Evolutionary conservation across 2,113 vertebrate species (phyloP).

Genomic region (Sylvietta virens): DNA sequence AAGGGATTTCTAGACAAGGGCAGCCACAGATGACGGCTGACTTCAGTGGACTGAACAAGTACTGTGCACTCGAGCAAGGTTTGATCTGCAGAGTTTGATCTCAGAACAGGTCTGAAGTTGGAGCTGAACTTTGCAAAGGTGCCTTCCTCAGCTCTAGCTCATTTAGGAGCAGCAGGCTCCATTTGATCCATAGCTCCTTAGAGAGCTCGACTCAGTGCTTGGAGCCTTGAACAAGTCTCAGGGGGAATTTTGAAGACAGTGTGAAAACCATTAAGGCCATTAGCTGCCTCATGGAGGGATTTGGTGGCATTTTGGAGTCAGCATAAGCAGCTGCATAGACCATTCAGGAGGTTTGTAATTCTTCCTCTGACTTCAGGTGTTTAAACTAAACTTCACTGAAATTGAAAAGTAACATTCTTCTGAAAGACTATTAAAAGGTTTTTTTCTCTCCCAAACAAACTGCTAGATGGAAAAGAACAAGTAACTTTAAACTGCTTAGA

Average conservation of each 20-base stretch:
- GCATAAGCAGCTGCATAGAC: neutral
- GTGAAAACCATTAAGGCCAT: neutral
- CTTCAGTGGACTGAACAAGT: neutral
- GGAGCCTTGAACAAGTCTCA: neutral
- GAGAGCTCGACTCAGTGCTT: neutral
- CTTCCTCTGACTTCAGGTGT: neutral
- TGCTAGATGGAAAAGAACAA: neutral
- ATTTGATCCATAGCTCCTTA: neutral
- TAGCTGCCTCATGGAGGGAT: neutral
- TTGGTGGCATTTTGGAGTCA: neutral
- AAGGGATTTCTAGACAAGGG: neutral
- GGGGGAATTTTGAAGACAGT: neutral
- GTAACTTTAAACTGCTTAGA: neutral
- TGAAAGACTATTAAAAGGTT: neutral
- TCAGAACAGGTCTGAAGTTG: neutral
- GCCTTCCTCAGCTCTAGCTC: neutral
- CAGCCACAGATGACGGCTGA: neutral
- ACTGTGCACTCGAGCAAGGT: neutral
- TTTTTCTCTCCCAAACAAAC: neutral
- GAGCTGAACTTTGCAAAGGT: neutral
- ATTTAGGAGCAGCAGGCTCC: neutral
- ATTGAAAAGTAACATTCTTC: neutral
- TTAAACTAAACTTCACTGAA: neutral
- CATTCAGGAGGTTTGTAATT: neutral
- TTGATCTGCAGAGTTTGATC: neutral